Conservation (phyloP, 2,797 vertebrate genomes). For the Lophotriccus pileatus region DNA sequence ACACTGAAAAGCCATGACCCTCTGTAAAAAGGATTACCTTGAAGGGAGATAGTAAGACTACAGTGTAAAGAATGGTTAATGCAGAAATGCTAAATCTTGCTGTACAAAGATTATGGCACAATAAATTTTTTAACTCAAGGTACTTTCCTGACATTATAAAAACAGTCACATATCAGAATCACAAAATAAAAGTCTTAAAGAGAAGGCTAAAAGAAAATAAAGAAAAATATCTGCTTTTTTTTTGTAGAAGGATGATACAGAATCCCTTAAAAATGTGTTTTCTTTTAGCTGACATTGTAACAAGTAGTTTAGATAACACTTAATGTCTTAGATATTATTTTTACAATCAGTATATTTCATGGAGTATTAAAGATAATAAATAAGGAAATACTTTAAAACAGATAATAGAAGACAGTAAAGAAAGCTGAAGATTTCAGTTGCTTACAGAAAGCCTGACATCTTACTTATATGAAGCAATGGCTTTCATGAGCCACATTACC, state of each 20-base stretch:
- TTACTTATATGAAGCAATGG: background rate
- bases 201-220: background rate
- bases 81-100: constrained; percentile 21
- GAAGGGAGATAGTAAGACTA: constrained; percentile 1
- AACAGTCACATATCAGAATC: constrained; percentile 17
- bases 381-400: constrained; percentile 25
- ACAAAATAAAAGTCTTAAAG: constrained; percentile 24
- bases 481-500: background rate
- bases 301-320: constrained; percentile 43
- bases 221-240: background rate
- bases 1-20: constrained; percentile 23
- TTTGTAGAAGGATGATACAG: background rate
- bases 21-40: constrained; percentile 48
- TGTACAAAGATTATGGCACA: constrained; percentile 14
- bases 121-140: constrained; percentile 29
- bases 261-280: background rate
- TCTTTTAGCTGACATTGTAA: constrained; percentile 5
- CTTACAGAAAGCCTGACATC: background rate
- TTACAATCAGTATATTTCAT: constrained; percentile 28
- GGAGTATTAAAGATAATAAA: constrained; percentile 34
- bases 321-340: constrained; percentile 10
- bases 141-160: constrained; percentile 27
- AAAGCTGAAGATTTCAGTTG: background rate
- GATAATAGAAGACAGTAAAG: background rate
- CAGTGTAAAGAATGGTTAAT: background rate